Percentiles rank a stretch among this genome's conserved stretches.
Conservation (phyloP, 2,888 invertebrate genomes). For the Spodoptera exigua region DNA sequence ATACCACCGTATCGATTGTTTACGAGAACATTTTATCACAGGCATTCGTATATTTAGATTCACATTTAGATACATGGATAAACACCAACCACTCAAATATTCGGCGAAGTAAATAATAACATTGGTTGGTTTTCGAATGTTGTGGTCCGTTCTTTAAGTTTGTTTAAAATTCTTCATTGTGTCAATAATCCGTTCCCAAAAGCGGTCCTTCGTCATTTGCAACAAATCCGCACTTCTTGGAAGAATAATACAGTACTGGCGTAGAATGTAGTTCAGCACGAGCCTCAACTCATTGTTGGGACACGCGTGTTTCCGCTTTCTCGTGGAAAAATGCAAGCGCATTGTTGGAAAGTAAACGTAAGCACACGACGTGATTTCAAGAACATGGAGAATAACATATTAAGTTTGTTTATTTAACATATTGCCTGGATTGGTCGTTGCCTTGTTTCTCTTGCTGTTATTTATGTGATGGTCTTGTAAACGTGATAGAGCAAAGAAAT, state of each 20-base stretch:
- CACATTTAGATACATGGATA: constrained; percentile 9
- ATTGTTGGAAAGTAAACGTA: constrained; percentile 83
- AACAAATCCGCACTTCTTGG: constrained; percentile 75
- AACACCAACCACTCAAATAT: constrained; percentile 33
- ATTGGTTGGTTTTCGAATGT: constrained; percentile 13
- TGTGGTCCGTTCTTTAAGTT: constrained; percentile 35
- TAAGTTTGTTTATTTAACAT: constrained; percentile 29
- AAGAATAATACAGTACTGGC: constrained; percentile 80
- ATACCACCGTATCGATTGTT: constrained; percentile 41
- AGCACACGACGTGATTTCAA: constrained; percentile 67
- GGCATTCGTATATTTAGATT: constrained; percentile 7
- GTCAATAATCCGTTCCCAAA: constrained; percentile 55
- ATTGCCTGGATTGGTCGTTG: constrained; percentile 8
- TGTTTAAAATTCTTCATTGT: constrained; percentile 50
- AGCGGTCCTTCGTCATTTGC: constrained; percentile 40
- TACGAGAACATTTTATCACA: constrained; percentile 27
- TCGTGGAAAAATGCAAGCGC: constrained; percentile 87
- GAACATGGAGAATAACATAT: constrained; percentile 59
- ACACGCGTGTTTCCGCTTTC: constrained; percentile 88
- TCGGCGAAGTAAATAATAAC: constrained; percentile 12
- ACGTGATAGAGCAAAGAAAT: constrained; percentile 23
- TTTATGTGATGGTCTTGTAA: constrained; percentile 30
- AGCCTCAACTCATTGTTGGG: constrained; percentile 82
- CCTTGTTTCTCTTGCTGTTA: constrained; percentile 16
- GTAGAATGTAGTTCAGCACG: constrained; percentile 82